Conservation (phyloP, 2,113 vertebrate species). For the Lepus timidus region DNA sequence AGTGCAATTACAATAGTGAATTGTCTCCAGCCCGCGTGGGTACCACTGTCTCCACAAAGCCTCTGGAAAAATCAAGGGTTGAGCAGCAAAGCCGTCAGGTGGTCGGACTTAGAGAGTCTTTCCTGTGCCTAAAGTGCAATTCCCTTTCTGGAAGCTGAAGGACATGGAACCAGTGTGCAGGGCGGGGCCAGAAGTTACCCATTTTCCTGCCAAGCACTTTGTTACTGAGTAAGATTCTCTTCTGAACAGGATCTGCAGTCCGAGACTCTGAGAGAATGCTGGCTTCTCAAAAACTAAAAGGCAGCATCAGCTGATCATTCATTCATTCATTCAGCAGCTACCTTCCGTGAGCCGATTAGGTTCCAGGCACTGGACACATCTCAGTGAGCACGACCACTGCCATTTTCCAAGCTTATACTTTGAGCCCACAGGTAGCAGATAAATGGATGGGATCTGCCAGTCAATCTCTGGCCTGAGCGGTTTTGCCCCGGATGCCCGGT, state of each 20-base stretch:
- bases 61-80: neutral
- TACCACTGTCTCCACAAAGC: slow-evolving; percentile 23
- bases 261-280: slow-evolving; percentile 38
- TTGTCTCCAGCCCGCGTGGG: neutral
- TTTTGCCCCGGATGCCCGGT: neutral
- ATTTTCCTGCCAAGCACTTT: slow-evolving; percentile 46
- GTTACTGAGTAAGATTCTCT: slow-evolving; percentile 45
- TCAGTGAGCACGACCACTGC: neutral
- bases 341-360: neutral
- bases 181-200: neutral
- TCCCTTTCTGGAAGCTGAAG: slow-evolving; percentile 33
- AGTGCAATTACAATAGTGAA: neutral
- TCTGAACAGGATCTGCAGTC: slow-evolving; percentile 33
- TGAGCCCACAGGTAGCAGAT: slow-evolving; percentile 28
- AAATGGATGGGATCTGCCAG: slow-evolving; percentile 32
- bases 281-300: slow-evolving; percentile 41
- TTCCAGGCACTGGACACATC: neutral
- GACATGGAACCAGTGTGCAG: neutral
- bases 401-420: neutral
- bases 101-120: slow-evolving; percentile 1
- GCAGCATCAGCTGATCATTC: neutral
- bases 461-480: slow-evolving; percentile 44
- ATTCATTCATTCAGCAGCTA: slow-evolving; percentile 43
- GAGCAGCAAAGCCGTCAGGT: neutral
- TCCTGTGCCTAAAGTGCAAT: neutral